Base-by-base conservation (phyloP, 1,140 invertebrate genomes). In the Battus philenor region DNA sequence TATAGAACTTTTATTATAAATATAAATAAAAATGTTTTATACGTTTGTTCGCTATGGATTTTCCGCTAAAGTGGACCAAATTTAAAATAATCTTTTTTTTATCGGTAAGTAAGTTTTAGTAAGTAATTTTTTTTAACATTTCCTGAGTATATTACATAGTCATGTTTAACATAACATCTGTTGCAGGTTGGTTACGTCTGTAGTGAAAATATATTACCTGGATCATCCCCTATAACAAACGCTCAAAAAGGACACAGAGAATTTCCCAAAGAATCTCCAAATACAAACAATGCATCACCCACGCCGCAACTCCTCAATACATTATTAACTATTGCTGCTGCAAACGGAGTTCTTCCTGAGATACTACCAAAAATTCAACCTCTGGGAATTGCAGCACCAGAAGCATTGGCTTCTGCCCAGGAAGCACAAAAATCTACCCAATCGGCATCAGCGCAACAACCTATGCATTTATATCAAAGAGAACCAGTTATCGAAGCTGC, bases 41-140 rank as follows among this genome's bases (percentile, higher is more conserved):
- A 6, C 15, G n/a, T 33, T 59, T 62, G 58, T 64, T 64, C 47
- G 47, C 59, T 43, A 76, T 76, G 73, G 59, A 47, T 32, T 49
- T 49, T 61, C 53, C 44, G 39, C 24, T 36, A 29, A 50, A 49
- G 27, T 63, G 59, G 67, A 59, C 57, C 54, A 31, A 49, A 20
- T 29, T 54, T 33, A 29, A 30, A 12, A 13, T 61, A 15, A 17
- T 60, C 24, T 24, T 60, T 29, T 50, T 56, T 47, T 51, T 58
- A 15, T 33, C 31, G 13, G 8, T 55, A 17, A n/a, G 71, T 72
- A 61, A 68, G 59, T 68, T 13, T n/a, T n/a, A n/a, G n/a, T n/a
- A n/a, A n/a, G n/a, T n/a, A n/a, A n/a, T n/a, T n/a, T n/a, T n/a
- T n/a, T n/a, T n/a, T n/a, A n/a, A n/a, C n/a, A n/a, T n/a, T n/a